Evolutionary conservation across 2,113 vertebrate species (phyloP).

Genomic region (Phocoena sinus): DNA sequence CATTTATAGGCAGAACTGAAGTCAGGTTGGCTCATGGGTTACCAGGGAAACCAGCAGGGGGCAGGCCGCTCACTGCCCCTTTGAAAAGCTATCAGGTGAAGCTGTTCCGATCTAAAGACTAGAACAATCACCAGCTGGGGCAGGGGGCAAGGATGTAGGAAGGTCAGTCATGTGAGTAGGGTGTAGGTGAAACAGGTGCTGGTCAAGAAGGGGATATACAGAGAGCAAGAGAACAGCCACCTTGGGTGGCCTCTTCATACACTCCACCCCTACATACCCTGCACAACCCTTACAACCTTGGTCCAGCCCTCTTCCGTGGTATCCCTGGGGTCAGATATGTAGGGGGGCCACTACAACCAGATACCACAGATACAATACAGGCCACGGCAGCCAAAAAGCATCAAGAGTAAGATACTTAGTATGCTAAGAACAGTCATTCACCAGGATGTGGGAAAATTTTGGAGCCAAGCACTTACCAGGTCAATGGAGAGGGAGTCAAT

Average conservation of each 20-base stretch:
- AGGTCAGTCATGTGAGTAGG: neutral
- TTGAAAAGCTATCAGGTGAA: neutral
- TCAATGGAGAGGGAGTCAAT: neutral
- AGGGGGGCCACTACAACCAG: neutral
- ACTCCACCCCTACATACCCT: neutral
- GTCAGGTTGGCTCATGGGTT: neutral
- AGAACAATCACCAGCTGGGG: neutral
- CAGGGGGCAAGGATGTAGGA: neutral
- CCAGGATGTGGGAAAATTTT: neutral
- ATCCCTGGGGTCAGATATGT: neutral
- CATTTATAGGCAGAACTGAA: neutral
- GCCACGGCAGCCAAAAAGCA: neutral
- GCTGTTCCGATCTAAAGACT: neutral
- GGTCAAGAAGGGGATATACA: neutral
- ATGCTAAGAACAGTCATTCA: neutral
- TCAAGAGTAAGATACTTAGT: neutral
- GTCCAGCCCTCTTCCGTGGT: neutral
- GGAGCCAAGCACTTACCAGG: neutral
- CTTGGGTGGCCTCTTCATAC: neutral
- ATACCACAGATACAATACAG: neutral
- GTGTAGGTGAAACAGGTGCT: neutral
- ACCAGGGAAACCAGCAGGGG: neutral
- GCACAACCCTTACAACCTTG: neutral
- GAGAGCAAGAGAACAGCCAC: neutral
- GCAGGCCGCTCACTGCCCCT: fast-evolving